Evolutionary conservation across 2,888 invertebrate species (phyloP), one percentile per base, ranked within the genome.

Genomic region (Choreutis nemorana): DNA sequence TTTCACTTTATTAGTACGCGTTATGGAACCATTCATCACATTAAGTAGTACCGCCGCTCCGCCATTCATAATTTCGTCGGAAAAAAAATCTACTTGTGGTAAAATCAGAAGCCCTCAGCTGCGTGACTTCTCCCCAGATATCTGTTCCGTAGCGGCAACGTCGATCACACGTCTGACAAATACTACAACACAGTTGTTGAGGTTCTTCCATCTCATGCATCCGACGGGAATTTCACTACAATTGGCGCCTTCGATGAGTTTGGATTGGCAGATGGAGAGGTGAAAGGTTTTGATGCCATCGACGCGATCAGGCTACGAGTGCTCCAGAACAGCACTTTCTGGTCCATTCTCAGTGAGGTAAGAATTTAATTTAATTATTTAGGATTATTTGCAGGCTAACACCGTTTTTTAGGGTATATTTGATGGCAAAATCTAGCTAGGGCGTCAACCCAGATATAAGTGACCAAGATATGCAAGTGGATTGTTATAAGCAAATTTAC

Each of bases 301-400:
- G 65, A 82, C 28, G 82, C 84, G 26, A 65, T 96, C 39, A 83
- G 94, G 26, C 75, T 97, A n/a, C 85, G 84, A 35, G 88, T 94
- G 10, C 87, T 87, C 42, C 84, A 83, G 35, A 87, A 90, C 49
- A 92, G 91, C 60, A 87, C 87, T 40, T 90, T 90, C 61, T 96
- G 95, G 96, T 91, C 90, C 4, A 87, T 96, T 43, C 79, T 97
- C 24, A 95, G 93, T 54, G 96, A 97, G 84, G 93, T 94, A 62
- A 81, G 78, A 8, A 12, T 48, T 22, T 23, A n/a, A n/a, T n/a
- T n/a, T n/a, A n/a, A n/a, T n/a, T n/a, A n/a, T n/a, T n/a, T n/a
- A n/a, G n/a, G n/a, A n/a, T n/a, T n/a, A n/a, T n/a, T n/a, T n/a
- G n/a, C n/a, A n/a, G n/a, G n/a, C n/a, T n/a, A n/a, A n/a, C n/a